Conservation (phyloP, 2,797 vertebrate species). For the Enteromius mattozi region DNA sequence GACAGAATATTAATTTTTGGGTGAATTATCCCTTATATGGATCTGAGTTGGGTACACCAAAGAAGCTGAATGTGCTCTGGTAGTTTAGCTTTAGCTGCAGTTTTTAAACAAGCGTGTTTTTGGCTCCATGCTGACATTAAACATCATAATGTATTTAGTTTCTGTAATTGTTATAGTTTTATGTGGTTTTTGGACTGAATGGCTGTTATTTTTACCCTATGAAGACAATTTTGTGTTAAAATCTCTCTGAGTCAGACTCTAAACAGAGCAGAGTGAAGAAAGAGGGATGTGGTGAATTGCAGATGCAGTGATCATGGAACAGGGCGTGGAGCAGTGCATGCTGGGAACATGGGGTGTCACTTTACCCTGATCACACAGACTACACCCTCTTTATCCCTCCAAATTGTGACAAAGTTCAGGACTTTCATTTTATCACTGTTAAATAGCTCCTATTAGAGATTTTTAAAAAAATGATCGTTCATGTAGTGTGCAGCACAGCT, state of each 20-base stretch:
- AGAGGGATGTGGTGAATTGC: not conserved
- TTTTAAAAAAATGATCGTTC: no score
- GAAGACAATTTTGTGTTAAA: not conserved
- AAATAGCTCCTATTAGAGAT: not conserved
- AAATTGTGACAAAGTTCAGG: not conserved
- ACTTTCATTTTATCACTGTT: not conserved
- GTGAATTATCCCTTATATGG: not conserved
- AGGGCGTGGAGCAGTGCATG: not conserved
- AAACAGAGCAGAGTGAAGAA: not conserved
- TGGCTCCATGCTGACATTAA: not conserved
- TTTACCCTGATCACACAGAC: not conserved
- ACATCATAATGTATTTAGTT: not conserved
- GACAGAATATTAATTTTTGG: not conserved
- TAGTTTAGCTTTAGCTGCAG: not conserved
- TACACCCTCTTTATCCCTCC: not conserved
- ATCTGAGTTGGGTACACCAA: not conserved
- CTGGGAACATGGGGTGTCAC: not conserved
- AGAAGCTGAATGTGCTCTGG: not conserved
- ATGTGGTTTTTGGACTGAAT: not conserved
- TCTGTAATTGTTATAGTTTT: not conserved
- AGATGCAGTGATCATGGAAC: not conserved
- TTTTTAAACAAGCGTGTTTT: not conserved
- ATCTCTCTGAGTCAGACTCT: not conserved
- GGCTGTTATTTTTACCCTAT: not conserved
- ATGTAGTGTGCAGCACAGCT: no score